Conservation (phyloP, 2,888 invertebrate genomes). For the Pandemis heparana region DNA sequence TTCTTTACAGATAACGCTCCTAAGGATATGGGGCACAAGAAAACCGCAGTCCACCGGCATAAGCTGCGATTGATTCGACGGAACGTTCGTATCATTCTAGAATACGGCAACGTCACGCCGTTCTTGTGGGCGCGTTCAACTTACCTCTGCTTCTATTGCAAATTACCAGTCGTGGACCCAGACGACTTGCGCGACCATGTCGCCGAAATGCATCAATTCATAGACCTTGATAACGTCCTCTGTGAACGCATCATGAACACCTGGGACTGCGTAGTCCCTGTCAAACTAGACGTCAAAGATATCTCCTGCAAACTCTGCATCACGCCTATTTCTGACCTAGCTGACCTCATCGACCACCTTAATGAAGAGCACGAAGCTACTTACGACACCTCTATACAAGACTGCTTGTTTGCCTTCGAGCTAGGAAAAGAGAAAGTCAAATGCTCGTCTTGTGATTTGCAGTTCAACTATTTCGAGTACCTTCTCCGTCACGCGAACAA, state of each 20-base stretch:
- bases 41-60: constrained; percentile 31
- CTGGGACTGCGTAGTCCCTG: constrained; percentile 40
- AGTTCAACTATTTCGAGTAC: constrained; percentile 42
- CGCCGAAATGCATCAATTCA: constrained; percentile 21
- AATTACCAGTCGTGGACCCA: constrained; percentile 23
- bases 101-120: constrained; percentile 44
- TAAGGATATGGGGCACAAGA: constrained; percentile 31
- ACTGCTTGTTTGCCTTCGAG: constrained; percentile 41
- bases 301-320: constrained; percentile 41
- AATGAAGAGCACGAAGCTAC: constrained; percentile 17
- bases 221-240: constrained; percentile 36
- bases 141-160: constrained; percentile 43
- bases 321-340: constrained; percentile 11
- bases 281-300: constrained; percentile 41
- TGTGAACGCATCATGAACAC: constrained; percentile 26
- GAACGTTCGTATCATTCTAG: constrained; percentile 37
- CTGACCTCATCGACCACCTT: constrained; percentile 21
- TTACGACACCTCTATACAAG: constrained; percentile 34
- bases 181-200: constrained; percentile 36
- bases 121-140: constrained; percentile 42
- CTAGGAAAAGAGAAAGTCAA: constrained; percentile 38
- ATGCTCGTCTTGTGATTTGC: constrained; percentile 30
- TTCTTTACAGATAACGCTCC: constrained; percentile 38
- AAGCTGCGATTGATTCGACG: constrained; percentile 32
- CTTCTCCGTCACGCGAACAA: constrained; percentile 42